These are phyloP conservation scores for Porites evermanni DNA, from an alignment of 92 coral and sea anemone genomes.

Conservation along the genomic window DNA sequence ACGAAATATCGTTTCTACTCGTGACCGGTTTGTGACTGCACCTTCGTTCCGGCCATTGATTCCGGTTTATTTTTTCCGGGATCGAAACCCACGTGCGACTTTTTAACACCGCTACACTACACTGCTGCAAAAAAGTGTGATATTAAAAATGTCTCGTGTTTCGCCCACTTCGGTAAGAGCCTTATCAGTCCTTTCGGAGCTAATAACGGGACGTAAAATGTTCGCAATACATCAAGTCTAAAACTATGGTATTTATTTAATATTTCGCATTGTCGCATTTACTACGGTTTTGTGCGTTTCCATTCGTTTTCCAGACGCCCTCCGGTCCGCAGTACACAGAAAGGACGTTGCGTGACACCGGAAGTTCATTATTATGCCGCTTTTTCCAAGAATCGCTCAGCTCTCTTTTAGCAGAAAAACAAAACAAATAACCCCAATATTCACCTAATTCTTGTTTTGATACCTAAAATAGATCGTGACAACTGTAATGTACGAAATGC, in stretches of 20 bases:
- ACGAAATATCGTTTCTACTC: conserved; percentile 1
- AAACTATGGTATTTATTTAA: not conserved
- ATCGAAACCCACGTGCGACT: not conserved
- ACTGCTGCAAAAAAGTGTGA: too few relatives aligned
- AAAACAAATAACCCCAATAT: conserved; percentile 2
- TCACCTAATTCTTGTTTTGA: conserved; percentile 6
- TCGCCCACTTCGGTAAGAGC: not conserved
- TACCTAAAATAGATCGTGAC: conserved; percentile 37
- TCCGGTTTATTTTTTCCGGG: conserved; percentile 2
- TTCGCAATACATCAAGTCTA: not conserved
- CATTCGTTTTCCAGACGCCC: not conserved
- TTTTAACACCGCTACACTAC: not conserved
- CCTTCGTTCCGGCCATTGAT: not conserved
- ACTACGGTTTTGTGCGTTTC: not conserved
- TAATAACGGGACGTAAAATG: too few relatives aligned
- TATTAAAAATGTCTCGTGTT: too few relatives aligned
- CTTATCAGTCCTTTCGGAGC: not conserved
- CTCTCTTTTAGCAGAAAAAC: conserved; percentile 13
- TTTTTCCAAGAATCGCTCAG: conserved; percentile 35
- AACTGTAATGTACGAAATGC: not conserved
- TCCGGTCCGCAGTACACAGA: not conserved
- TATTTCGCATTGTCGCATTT: not conserved
- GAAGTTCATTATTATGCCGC: conserved; percentile 32
- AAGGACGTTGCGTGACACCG: conserved; percentile 46
- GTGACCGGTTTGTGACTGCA: not conserved